Evolutionary conservation across 2,113 vertebrate species (phyloP).

Genomic region (Chaetorhynchus papuensis): DNA sequence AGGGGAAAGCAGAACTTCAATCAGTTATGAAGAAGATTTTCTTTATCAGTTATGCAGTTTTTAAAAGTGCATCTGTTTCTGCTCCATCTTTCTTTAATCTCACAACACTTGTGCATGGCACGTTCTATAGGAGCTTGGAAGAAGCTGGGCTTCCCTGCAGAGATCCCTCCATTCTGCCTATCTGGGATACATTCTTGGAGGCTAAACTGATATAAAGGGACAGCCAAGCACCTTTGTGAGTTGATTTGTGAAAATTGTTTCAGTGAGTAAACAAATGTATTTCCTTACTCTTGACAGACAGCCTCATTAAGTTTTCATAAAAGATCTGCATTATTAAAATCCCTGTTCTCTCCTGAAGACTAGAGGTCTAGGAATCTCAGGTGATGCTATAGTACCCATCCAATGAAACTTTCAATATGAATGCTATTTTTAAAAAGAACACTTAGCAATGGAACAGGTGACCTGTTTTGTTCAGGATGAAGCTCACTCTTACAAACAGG

Average conservation of each 20-base stretch:
- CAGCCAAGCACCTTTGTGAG: not conserved
- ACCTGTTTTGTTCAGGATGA: not conserved
- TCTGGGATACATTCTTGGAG: not conserved
- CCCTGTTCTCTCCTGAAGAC: not conserved
- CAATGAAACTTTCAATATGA: not conserved
- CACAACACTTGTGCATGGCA: not conserved
- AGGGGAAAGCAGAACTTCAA: not conserved
- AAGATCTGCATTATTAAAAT: conserved; percentile 60
- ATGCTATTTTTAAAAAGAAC: conserved; percentile 6
- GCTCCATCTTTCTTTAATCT: not conserved
- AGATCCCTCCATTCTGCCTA: not conserved
- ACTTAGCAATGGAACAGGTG: not conserved
- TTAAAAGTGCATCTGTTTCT: not conserved
- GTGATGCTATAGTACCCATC: not conserved
- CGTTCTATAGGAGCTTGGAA: not conserved
- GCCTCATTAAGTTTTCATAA: conserved; percentile 59
- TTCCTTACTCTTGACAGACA: conserved; percentile 32
- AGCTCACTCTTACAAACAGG: not conserved
- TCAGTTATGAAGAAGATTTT: not conserved
- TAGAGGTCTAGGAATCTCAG: not conserved
- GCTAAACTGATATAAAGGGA: not conserved
- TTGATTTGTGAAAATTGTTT: not conserved
- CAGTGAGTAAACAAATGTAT: conserved; percentile 16
- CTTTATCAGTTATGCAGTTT: not conserved
- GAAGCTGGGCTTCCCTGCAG: not conserved